phyloP scores from a whole-genome alignment of 64 coral and sea anemone species.

The Catalaphyllia jardinei region DNA sequence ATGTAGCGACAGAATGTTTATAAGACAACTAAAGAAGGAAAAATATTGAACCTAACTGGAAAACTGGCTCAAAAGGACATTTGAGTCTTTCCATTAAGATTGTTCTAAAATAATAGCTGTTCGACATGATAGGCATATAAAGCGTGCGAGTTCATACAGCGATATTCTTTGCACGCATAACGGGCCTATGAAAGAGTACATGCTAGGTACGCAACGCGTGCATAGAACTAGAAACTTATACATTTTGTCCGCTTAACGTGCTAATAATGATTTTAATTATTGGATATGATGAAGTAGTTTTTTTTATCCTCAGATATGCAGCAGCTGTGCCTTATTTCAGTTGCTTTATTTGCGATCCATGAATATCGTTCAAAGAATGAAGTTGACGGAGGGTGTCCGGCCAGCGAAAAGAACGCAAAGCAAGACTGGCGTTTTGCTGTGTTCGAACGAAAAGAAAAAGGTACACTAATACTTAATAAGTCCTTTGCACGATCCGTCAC shows the following conservation, averaged over 20 bases:
- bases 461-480: background rate
- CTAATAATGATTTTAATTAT: background rate
- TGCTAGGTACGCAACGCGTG: background rate
- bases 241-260: background rate
- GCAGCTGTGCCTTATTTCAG: background rate
- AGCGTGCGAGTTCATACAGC: no score
- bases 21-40: background rate
- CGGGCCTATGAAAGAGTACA: no score
- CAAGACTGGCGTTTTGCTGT: slow-evolving; percentile 5
- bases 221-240: background rate
- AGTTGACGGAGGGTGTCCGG: background rate
- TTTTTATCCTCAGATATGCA: background rate
- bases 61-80: no score
- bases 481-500: no score
- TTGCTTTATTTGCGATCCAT: background rate
- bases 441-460: slow-evolving; percentile 1
- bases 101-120: background rate
- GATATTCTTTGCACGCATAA: no score
- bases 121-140: no score
- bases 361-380: background rate
- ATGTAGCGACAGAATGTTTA: no score
- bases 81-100: no score
- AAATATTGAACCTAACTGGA: background rate
- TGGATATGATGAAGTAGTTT: background rate
- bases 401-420: background rate